Evolutionary conservation across 2,888 invertebrate species (phyloP), one percentile per base, ranked within the genome.

Genomic region (Drosophila anomelani): DNA sequence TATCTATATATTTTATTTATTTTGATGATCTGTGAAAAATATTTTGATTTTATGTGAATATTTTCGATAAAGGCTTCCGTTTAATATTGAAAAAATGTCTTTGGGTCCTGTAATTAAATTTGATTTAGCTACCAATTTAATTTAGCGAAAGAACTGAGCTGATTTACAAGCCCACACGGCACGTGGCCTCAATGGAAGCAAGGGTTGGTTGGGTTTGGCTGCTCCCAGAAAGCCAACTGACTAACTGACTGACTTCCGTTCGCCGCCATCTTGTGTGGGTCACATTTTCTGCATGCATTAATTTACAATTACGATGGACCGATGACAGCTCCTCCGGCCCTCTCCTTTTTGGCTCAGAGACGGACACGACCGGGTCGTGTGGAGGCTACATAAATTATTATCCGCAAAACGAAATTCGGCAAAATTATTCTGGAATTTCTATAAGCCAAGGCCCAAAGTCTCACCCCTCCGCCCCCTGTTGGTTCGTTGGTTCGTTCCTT

Each of bases 251-350:
- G 46, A 64, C 64, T 64, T 72, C 73, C 72, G 64, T 67, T 43
- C 12, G 41, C 67, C 67, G 56, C 68, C 67, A 57, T 68, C 47
- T 67, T 67, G 67, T 41, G 38, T 10, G 69, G 73, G 54, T 54
- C 58, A 73, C 72, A 73, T 73, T 73, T 73, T 73, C 74, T 58
- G 72, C 79, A 68, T 71, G 70, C 77, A 77, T 85, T 82, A 73
- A 80, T 80, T 80, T 80, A 73, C 75, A 85, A 80, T 78, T 81
- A 77, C 78, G 75, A 78, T 60, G 39, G 58, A 49, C 57, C 60
- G 66, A 44, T 51, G 59, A 53, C 81, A 81, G 84, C 81, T 81
- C 20, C 1, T 20, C 20, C 20, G 1, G 64, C 54, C 66, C 53
- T 38, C 34, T 23, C 20, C n/a, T 17, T 44, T 44, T 39, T 51